Conservation (phyloP, 2,113 vertebrate genomes). For the Plotosus lineatus region DNA sequence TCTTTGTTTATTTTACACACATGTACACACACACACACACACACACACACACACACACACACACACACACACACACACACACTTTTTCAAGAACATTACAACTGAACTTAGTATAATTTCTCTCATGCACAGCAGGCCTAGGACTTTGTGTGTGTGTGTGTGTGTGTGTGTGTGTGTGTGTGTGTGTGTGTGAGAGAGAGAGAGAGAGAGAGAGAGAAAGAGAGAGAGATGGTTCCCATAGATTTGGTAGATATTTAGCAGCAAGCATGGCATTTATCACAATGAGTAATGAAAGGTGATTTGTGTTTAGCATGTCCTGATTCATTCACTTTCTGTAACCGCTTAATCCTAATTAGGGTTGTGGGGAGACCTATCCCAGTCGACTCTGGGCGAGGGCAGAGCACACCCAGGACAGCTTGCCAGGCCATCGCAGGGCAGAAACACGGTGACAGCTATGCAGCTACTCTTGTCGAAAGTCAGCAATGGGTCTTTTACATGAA, state of each 20-base stretch:
- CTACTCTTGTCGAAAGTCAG: no score
- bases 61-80: not conserved
- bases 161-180: conserved; percentile 9
- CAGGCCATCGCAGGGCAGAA: no score
- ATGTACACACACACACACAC: not conserved
- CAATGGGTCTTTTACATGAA: no score
- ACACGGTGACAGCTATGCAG: no score
- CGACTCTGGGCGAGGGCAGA: no score
- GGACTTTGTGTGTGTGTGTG: not conserved
- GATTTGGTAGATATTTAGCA: not conserved
- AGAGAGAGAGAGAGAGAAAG: no score
- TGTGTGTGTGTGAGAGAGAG: not conserved
- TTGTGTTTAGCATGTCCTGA: not conserved
- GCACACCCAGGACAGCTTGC: no score
- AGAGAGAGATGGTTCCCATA: no score
- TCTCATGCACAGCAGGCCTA: not conserved
- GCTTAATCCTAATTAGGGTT: no score
- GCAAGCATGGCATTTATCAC: not conserved
- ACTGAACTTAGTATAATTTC: not conserved
- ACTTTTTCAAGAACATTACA: not conserved
- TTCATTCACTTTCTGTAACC: no score
- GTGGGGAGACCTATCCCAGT: no score
- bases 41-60: not conserved
- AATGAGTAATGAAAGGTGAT: not conserved
- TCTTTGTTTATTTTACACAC: not conserved